Base-by-base conservation (phyloP, 2,113 vertebrate genomes). In the Heteronetta atricapilla region DNA sequence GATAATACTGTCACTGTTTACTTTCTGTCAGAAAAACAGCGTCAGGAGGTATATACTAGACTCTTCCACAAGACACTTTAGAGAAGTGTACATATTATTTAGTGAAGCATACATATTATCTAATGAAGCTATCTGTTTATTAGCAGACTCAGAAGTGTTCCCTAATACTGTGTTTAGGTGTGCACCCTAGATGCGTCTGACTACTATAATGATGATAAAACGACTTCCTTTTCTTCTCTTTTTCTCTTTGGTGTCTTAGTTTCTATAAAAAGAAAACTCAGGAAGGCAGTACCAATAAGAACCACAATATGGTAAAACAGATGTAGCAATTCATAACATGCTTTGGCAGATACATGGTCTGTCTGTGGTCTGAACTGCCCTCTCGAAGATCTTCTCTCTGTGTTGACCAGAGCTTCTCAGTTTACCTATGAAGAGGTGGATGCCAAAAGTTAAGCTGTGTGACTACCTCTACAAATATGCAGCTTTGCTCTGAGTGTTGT, bases 381-480 rank as follows among this genome's bases (percentile, higher is more conserved):
- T 67, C 23, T 92, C 38, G 23, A 89, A 69, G 8, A 59, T 8
- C 25, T 55, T 50, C 6, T 67, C 52, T 70, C 6, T 36, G n/a
- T 76, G 4, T 33, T 59, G 23, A 16, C 21, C 60, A 21, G 53
- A 76, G 13, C 4, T 63, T 67, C 40, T 5, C 13, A 59, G 0
- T 2, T 67, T 67, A 44, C 7, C 14, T 59, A 3, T 44, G 23
- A 44, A 29, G 83, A 81, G 16, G 18, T 18, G 5, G 21, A 55
- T 52, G 26, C 3, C 7, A 34, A 38, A 13, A 80, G 6, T 63
- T 36, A 48, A 15, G 15, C 33, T 79, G 5, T 56, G 26, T 52
- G 28, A n/a, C 19, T 72, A 42, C 5, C 5, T 38, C 13, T n/a
- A 64, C 9, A 55, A 52, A n/a, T 6, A 33, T 0, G 1, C 1